phyloP scores from a whole-genome alignment of 1,140 invertebrate genomes.

The Cydia splendana region DNA sequence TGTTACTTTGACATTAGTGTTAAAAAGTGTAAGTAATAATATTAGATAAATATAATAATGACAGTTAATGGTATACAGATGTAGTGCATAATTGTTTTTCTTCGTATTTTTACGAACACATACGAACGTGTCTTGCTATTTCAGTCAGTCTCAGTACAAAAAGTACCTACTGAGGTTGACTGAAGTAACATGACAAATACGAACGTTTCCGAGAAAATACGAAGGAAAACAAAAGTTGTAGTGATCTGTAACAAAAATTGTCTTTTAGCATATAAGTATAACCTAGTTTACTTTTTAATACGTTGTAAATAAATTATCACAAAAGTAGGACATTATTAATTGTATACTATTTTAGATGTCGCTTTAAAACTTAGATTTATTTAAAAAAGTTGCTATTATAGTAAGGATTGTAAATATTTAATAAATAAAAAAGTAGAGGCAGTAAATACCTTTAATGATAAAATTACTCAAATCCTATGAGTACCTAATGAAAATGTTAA shows the following conservation, averaged over 20 bases:
- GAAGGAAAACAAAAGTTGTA: no score
- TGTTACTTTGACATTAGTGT: no score
- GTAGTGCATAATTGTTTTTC: no score
- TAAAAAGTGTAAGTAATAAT: constrained; percentile 25
- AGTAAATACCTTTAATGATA: neutral
- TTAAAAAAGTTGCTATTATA: constrained; percentile 2
- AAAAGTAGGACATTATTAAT: neutral
- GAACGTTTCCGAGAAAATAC: no score
- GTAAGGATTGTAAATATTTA: constrained; percentile 8
- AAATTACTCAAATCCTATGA: neutral
- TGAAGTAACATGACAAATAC: no score
- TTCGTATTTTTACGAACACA: no score
- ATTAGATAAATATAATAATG: neutral
- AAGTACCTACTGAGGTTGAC: no score
- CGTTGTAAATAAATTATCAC: constrained; percentile 14
- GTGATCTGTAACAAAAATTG: neutral
- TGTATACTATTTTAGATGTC: neutral
- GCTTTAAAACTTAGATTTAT: constrained; percentile 19
- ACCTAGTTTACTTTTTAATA: neutral
- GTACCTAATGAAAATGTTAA: neutral
- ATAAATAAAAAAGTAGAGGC: neutral
- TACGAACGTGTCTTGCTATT: no score
- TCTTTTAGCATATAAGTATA: neutral
- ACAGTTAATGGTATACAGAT: neutral
- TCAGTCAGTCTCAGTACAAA: no score